phyloP scores from a whole-genome alignment of 2,113 vertebrate genomes.

The Emydura subglobosa region DNA sequence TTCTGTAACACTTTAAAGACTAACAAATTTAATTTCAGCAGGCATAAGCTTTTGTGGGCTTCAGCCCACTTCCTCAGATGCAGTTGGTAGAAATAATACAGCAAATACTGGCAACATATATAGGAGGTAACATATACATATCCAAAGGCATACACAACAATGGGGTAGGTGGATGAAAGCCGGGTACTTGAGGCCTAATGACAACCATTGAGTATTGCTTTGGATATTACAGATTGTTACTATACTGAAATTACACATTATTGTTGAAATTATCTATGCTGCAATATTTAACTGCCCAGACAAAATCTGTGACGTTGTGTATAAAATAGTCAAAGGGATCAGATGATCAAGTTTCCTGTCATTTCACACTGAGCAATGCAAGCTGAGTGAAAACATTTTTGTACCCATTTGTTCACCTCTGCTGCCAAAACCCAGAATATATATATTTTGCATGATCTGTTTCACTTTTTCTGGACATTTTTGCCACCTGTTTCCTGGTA shows the following conservation, averaged over 20 bases:
- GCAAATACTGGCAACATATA: too few relatives aligned
- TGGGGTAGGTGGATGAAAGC: too few relatives aligned
- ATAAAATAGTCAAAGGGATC: neutral
- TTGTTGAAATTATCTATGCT: neutral
- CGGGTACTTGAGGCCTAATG: too few relatives aligned
- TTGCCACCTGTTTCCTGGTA: slow-evolving; percentile 58
- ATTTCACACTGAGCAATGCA: slow-evolving; percentile 9
- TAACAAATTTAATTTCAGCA: neutral
- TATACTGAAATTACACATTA: neutral
- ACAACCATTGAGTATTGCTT: neutral
- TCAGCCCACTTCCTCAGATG: too few relatives aligned
- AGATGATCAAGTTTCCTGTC: slow-evolving; percentile 48
- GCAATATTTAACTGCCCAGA: neutral
- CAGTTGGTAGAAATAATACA: too few relatives aligned
- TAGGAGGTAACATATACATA: too few relatives aligned
- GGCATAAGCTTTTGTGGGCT: too few relatives aligned
- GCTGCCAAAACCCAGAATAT: slow-evolving; percentile 11
- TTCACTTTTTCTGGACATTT: slow-evolving; percentile 7
- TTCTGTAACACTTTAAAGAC: neutral
- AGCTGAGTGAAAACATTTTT: neutral
- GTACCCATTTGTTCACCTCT: neutral
- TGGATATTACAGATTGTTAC: neutral
- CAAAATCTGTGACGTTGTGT: neutral
- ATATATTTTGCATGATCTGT: neutral
- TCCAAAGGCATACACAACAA: too few relatives aligned